Evolutionary conservation across 2,888 invertebrate species (phyloP).

Genomic region (Hipparchia sbordonii): DNA sequence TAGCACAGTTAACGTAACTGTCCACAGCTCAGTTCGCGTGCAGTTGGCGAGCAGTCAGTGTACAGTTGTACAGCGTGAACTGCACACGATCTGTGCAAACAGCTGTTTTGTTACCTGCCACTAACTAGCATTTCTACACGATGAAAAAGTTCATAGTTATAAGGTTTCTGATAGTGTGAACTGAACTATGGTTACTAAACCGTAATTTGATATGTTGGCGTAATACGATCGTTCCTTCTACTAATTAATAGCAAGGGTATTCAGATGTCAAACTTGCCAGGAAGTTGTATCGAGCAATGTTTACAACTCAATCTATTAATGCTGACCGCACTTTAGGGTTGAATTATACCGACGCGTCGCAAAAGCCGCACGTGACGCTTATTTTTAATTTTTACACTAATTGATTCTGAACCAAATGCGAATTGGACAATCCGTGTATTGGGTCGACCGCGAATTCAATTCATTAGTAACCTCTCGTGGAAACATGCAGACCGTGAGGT

Average conservation of each 20-base stretch:
- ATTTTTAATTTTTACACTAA: no score
- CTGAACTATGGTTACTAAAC: constrained; percentile 14
- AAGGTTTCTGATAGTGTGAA: constrained; percentile 23
- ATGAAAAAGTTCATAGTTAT: constrained; percentile 13
- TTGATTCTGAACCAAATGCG: no score
- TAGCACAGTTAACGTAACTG: no score
- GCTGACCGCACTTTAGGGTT: not conserved
- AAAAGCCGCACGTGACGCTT: not conserved
- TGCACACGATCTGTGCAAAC: no score
- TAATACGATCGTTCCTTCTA: constrained; percentile 35
- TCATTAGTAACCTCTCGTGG: no score
- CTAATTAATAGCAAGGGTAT: constrained; percentile 32
- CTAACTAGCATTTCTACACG: not conserved
- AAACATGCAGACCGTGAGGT: no score
- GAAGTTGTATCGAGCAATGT: constrained; percentile 7
- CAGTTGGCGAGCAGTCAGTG: no score
- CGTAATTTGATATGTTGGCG: constrained; percentile 34
- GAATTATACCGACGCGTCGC: not conserved
- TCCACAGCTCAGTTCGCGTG: no score
- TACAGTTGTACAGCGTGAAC: no score
- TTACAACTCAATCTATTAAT: not conserved
- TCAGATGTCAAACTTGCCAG: constrained; percentile 25
- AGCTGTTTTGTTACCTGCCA: not conserved
- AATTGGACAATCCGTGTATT: no score
- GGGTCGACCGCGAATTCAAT: no score